Conservation (phyloP, 1,140 invertebrate species). For the Megalopta genalis region DNA sequence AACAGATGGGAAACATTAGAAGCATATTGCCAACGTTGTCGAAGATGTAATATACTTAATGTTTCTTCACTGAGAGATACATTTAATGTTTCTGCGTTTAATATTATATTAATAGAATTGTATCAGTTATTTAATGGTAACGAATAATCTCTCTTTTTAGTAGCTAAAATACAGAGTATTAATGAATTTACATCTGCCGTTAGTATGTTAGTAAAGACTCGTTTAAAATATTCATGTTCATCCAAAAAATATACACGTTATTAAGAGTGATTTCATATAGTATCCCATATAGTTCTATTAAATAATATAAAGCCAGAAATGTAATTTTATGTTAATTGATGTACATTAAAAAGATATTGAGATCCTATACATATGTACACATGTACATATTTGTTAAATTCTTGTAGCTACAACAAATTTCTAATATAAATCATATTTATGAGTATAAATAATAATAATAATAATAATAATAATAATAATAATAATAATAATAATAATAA, state of each 20-base stretch:
- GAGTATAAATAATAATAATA: no score
- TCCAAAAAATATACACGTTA: no score
- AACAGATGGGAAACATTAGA: neutral
- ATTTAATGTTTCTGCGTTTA: slow-evolving; percentile 17
- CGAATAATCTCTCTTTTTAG: neutral
- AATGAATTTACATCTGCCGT: neutral
- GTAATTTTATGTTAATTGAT: slow-evolving; percentile 20
- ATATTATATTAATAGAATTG: slow-evolving; percentile 11
- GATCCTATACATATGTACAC: slow-evolving; percentile 21
- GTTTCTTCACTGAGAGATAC: neutral
- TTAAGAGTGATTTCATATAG: no score
- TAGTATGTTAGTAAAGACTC: no score
- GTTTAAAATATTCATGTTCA: neutral
- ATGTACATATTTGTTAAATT: slow-evolving; percentile 27
- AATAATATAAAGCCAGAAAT: neutral
- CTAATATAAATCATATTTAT: no score
- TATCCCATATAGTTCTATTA: no score
- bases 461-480: no score
- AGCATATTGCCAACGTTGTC: neutral
- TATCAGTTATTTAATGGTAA: neutral
- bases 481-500: no score
- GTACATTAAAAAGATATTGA: slow-evolving; percentile 15
- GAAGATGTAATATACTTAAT: slow-evolving; percentile 11
- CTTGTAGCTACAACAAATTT: neutral
- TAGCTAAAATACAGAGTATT: neutral